Evolutionary conservation across 37 sponge, comb jelly and placozoan species (phyloP), one percentile per base, ranked within the genome.

Genomic region (Aplysina aerophoba): DNA sequence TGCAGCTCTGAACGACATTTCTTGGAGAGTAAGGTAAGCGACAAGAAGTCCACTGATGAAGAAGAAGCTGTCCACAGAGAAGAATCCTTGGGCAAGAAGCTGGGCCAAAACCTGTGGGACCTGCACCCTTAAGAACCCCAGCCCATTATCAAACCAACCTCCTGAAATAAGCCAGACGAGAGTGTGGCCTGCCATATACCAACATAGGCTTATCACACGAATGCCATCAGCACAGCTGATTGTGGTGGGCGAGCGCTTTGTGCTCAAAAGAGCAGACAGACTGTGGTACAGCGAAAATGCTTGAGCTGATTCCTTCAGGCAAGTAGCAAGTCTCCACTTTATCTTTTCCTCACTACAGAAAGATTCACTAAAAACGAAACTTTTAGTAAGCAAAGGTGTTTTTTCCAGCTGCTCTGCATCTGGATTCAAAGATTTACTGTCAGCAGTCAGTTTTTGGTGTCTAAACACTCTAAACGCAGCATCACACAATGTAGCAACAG

Each of bases 201-300:
- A 94, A 41, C 82, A 89, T 90, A 94, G 89, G 64, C 92, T 89
- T 30, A 94, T 79, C 33, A 87, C 84, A 30, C 95, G 89, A 73
- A 94, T 87, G 1, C 95, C 95, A 77, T 94, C 88, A n/a, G 92
- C 44, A 66, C 92, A 86, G 22, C 69, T 72, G 71, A 94, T 87
- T 30, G 90, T 88, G 31, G 59, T 34, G 17, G 87, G 83, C n/a
- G 94, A 88, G 63, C 83, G 85, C 17, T 75, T 30, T 33, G 94
- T 93, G 58, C 85, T 68, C 15, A 93, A 58, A 31, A 92, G 68
- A 22, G 79, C 40, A 15, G 84, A 78, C 4, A 89, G 34, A 40
- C 54, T 92, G 54, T 89, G 89, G 83, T 86, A 81, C 12, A 92
- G 67, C 0, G 93, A 92, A 61, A 92, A 92, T 6, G 80, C 74